These are phyloP conservation scores for Limonius californicus DNA, from an alignment of 1,140 invertebrate genomes.

Conservation along the genomic window DNA sequence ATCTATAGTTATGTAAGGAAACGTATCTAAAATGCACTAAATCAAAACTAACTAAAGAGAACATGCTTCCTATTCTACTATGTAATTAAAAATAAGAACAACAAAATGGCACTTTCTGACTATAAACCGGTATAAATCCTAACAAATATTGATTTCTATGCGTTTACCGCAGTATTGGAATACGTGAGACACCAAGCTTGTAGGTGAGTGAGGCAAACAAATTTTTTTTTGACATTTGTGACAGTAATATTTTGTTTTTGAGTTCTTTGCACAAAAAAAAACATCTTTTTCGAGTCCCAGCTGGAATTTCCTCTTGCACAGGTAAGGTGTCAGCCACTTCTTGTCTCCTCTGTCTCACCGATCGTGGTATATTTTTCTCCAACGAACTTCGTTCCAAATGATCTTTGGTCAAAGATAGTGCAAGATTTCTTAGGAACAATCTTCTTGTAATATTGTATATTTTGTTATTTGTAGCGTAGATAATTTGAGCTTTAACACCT, in stretches of 20 bases:
- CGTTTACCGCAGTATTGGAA: not conserved
- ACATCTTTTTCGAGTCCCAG: not conserved
- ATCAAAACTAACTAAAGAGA: no score
- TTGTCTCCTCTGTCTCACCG: not conserved
- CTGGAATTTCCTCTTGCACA: not conserved
- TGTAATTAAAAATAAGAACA: not conserved
- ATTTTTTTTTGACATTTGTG: slow-evolving; percentile 2
- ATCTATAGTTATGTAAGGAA: no score
- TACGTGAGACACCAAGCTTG: not conserved
- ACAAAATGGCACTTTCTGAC: not conserved
- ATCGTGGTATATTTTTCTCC: no score
- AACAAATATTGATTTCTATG: not conserved
- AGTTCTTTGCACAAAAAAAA: not conserved
- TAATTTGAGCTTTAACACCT: slow-evolving; percentile 20
- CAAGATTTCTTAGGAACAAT: no score
- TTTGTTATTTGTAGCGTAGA: slow-evolving; percentile 11
- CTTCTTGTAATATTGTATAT: slow-evolving; percentile 6
- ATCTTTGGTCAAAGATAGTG: not conserved
- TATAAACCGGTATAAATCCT: not conserved
- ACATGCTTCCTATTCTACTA: no score
- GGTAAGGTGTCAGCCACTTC: not conserved
- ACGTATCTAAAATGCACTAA: no score
- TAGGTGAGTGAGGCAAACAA: not conserved
- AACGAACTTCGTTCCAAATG: no score
- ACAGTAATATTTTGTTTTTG: not conserved